Conservation (phyloP, 2,888 invertebrate species). For the Seira musarum region DNA sequence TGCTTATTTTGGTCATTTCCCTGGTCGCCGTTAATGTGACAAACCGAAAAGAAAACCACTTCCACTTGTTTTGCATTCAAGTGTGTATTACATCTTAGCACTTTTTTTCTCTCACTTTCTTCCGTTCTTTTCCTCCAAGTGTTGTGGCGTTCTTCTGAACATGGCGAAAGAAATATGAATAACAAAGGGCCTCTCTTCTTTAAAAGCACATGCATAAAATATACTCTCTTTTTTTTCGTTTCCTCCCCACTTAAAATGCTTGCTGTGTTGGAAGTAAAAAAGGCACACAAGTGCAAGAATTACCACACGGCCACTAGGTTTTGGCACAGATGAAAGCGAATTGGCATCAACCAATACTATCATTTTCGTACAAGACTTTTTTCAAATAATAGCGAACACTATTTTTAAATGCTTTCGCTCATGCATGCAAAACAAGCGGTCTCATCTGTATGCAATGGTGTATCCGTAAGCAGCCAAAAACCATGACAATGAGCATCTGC, state of each 20-base stretch:
- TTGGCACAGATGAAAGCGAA: conserved; percentile 59
- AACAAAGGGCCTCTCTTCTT: conserved; percentile 2
- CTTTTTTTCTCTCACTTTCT: not conserved
- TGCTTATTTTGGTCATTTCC: conserved; percentile 15
- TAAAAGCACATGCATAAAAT: conserved; percentile 5
- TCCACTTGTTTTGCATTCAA: conserved; percentile 13
- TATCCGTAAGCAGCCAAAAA: conserved; percentile 49
- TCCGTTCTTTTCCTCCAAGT: not conserved
- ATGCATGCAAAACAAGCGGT: conserved; percentile 62
- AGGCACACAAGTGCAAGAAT: conserved; percentile 53
- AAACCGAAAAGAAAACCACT: not conserved
- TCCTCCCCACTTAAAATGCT: conserved; percentile 2
- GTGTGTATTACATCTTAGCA: conserved; percentile 2
- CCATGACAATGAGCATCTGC: conserved; percentile 60
- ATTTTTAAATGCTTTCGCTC: conserved; percentile 48
- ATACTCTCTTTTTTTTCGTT: conserved; percentile 12
- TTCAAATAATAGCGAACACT: conserved; percentile 24
- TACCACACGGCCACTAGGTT: conserved; percentile 59
- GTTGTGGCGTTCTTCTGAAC: not conserved
- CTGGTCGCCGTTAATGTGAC: not conserved
- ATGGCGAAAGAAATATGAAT: conserved; percentile 14
- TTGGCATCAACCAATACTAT: conserved; percentile 60
- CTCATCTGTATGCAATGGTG: conserved; percentile 61
- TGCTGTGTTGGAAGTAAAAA: not conserved
- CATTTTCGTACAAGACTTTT: conserved; percentile 55